Base-by-base conservation (phyloP, 1,140 invertebrate species). In the Helicoverpa zea region DNA sequence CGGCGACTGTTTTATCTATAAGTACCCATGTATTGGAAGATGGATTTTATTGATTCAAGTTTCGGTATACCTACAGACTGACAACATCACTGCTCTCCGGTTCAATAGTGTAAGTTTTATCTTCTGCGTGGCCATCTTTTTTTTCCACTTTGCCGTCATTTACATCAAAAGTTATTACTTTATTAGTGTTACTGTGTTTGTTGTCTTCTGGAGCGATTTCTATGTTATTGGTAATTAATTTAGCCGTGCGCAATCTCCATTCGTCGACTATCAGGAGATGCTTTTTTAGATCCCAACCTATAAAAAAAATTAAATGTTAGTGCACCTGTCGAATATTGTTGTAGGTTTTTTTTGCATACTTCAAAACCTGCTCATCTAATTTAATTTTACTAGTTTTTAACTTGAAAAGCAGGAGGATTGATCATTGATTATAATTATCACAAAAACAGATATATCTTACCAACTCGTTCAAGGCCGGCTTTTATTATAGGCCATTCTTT, bases 201-300 rank as follows among this genome's bases (percentile, higher is more conserved):
- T 14, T 16, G n/a, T 23, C 3, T 10, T 73, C 29, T n/a, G 23
- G 7, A 23, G 35, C 35, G 35, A 9, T 43, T 9, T 43, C 5
- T 18, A 59, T 43, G 9, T 16, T 7, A 3, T 14, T 56, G 12
- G 70, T 23, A 1, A 52, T 47, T 16, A 76, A 12, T 30, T 51
- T 76, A 13, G 59, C 43, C n/a, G 35, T 64, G 72, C 73, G 80
- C 52, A 83, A 12, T 16, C 85, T 81, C 90, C 90, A 92, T 84
- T 92, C 88, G 16, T 90, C 90, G 5, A 85, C 76, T 10, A 90
- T 81, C 0, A 92, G 54, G 0, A 90, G 79, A 76, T 91, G 86
- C 74, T 90, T 92, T 12, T 56, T 86, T 2, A 90, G 35, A 64
- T 92, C 87, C 90, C 90, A 92, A 29, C 90, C 90, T 91, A 68